Base-by-base conservation (phyloP, 2,888 invertebrate genomes). In the Patella ulyssiponensis region DNA sequence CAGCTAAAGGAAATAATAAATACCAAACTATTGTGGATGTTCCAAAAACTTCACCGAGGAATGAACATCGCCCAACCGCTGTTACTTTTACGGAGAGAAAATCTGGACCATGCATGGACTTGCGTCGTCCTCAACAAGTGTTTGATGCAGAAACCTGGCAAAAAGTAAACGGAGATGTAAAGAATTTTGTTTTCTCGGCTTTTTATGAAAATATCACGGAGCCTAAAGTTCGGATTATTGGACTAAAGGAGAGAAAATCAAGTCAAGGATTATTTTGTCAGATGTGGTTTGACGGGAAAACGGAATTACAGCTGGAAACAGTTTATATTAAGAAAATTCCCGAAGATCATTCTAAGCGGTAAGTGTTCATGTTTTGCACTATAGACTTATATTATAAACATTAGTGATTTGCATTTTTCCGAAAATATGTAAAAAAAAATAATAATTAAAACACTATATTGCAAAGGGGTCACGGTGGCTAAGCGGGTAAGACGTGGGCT, bases 271-370 rank as follows among this genome's bases (percentile, higher is more conserved):
- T 77, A 12, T 69, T 74, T 15, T 79, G 81, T 54, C 75, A 78
- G 54, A n/a, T 78, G 52, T 77, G 77, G 79, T 75, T 69, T 58
- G 20, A 51, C 15, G 11, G 53, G 0, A 17, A 52, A 17, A 27
- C 15, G 12, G 69, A 71, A 64, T 64, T 53, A 52, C 9, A 44
- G 7, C 12, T 20, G 20, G 64, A 12, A 53, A 20, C 52, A 7
- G 70, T 33, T 20, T 64, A 3, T 7, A 56, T 56, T 17, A 51
- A 73, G 58, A 52, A 20, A 17, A 69, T 82, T 27, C 82, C 80
- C 3, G 82, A 82, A 73, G 75, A 74, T 15, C 82, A 80, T 52
- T 77, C 77, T 2, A 77, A 71, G 74, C 73, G 72, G 82, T 82
- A 77, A 33, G 73, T 71, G 15, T 51, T 69, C 33, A 23, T 69